Evolutionary conservation across 2,888 invertebrate species (phyloP).

Genomic region (Lissonota sp.): DNA sequence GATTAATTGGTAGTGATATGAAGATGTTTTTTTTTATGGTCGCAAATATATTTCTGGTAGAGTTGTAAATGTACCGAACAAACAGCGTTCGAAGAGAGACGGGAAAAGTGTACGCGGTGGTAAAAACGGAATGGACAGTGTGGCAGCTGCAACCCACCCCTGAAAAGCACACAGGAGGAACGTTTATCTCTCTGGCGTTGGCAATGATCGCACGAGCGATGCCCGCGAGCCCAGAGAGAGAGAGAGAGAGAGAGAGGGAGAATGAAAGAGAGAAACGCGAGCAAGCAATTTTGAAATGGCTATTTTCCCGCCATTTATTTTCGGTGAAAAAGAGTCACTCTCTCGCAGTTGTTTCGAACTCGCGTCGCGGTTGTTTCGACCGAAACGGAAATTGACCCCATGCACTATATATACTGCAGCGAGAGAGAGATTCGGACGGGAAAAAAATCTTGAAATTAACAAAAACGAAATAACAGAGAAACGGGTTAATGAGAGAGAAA

Average conservation of each 20-base stretch:
- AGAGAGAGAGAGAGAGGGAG: conserved; percentile 14
- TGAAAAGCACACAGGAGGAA: conserved; percentile 24
- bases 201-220: conserved; percentile 49
- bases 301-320: conserved; percentile 62
- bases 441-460: conserved; percentile 13
- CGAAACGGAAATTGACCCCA: conserved; percentile 58
- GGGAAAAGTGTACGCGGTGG: background rate
- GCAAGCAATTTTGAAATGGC: conserved; percentile 43
- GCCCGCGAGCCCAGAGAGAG: conserved; percentile 13
- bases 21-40: too few relatives aligned
- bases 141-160: conserved; percentile 35
- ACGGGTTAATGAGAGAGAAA: conserved; percentile 21
- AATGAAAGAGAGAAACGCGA: conserved; percentile 3
- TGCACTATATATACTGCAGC: conserved; percentile 18
- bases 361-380: conserved; percentile 51
- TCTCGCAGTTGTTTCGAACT: conserved; percentile 6
- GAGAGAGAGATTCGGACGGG: conserved; percentile 10
- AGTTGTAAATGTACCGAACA: too few relatives aligned
- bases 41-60: too few relatives aligned
- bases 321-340: conserved; percentile 31
- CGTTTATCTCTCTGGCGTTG: conserved; percentile 57
- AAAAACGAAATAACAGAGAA: conserved; percentile 23
- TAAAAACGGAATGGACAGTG: conserved; percentile 24
- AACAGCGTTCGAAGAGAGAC: background rate
- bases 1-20: too few relatives aligned